Conservation (phyloP, 2,797 vertebrate genomes). For the Spondyliosoma cantharus region DNA sequence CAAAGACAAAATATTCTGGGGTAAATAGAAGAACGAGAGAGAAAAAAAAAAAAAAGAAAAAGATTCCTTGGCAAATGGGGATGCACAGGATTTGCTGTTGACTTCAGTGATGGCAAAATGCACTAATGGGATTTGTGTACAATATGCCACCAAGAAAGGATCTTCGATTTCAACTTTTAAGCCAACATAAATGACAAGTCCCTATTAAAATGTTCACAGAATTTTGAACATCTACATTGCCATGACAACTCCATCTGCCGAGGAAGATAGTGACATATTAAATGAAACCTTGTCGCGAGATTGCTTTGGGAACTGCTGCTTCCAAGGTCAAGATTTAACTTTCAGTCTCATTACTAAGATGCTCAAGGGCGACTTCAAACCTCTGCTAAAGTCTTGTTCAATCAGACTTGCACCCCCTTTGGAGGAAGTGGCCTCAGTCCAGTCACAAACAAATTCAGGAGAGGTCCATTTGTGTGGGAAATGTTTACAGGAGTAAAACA, state of each 20-base stretch:
- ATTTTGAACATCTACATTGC: not conserved
- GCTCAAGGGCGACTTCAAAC: not conserved
- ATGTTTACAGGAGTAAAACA: no score
- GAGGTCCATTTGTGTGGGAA: not conserved
- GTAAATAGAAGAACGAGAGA: not conserved
- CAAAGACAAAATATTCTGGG: conserved; percentile 23
- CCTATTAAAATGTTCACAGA: not conserved
- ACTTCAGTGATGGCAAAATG: not conserved
- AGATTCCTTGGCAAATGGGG: not conserved
- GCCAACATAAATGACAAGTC: not conserved
- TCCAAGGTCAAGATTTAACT: not conserved
- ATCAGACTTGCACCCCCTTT: not conserved
- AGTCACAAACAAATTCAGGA: not conserved
- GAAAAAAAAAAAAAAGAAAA: not conserved
- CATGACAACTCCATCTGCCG: not conserved
- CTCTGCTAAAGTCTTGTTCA: not conserved
- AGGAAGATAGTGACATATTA: not conserved
- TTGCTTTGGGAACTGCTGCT: not conserved
- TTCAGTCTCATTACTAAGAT: not conserved
- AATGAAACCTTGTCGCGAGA: not conserved
- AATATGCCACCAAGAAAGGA: not conserved
- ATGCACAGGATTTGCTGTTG: not conserved
- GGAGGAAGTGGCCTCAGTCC: not conserved
- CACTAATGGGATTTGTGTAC: not conserved
- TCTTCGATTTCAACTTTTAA: not conserved